Evolutionary conservation across 1,140 invertebrate genomes (phyloP).

Genomic region (Cydia pomonella): DNA sequence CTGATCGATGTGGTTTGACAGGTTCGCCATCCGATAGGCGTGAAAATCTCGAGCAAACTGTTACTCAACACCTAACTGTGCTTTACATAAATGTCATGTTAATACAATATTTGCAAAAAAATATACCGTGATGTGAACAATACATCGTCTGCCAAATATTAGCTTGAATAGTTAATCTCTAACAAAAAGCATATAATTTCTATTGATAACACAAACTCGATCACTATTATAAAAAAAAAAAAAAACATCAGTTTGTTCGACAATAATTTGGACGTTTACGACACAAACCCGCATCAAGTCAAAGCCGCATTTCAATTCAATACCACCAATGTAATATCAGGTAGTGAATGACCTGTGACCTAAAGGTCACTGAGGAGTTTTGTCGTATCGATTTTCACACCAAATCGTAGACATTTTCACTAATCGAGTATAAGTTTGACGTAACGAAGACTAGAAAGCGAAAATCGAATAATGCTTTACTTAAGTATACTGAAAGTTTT

Average conservation of each 20-base stretch:
- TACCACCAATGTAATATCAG: background rate
- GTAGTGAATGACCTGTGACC: conserved; percentile 6
- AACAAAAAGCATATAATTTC: too few relatives aligned
- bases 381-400: background rate
- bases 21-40: conserved; percentile 3
- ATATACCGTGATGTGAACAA: too few relatives aligned
- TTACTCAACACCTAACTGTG: background rate
- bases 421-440: background rate
- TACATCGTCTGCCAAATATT: too few relatives aligned
- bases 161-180: too few relatives aligned
- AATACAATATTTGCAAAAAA: background rate
- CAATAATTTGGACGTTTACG: too few relatives aligned
- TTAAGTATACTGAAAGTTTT: too few relatives aligned
- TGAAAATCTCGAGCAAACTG: conserved; percentile 17
- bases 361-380: background rate
- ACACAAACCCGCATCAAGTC: too few relatives aligned
- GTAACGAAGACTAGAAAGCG: background rate
- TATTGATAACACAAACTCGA: too few relatives aligned
- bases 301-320: background rate
- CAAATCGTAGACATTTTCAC: background rate
- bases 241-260: too few relatives aligned
- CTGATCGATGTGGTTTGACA: conserved; percentile 19
- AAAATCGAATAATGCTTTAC: background rate
- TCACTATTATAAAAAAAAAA: too few relatives aligned
- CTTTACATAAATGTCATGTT: background rate